Evolutionary conservation across 2,113 vertebrate species (phyloP), one percentile per base, ranked within the genome.

Genomic region (Guaruba guarouba): DNA sequence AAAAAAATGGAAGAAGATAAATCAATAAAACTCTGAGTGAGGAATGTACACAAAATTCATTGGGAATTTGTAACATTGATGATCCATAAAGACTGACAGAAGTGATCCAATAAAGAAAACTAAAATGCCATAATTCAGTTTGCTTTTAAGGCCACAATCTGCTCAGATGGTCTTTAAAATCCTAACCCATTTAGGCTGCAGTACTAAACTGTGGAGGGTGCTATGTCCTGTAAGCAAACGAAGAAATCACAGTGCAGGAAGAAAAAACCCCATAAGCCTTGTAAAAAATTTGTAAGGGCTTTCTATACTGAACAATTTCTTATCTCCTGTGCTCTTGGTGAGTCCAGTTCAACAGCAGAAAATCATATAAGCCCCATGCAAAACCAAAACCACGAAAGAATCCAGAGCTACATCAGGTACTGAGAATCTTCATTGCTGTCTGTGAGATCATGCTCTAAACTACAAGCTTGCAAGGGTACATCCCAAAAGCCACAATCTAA

Each of bases 401-500:
- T 48, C 35, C 41, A 41, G 64, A 88, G 41, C 37, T 76, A 44
- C 37, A 64, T 4, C 59, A 81, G 59, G 8, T 61, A 43, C 35
- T 22, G 2, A 35, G 14, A 83, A 23, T 10, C 63, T 55, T 83
- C 0, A 0, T 11, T 51, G 76, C 28, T 41, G 13, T 24, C 67
- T 67, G 12, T 35, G 44, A 82, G 80, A 59, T 39, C 24, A 29
- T 8, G 9, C 22, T 24, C 14, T 31, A 3, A 83, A 83, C 73
- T 11, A 69, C 39, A 23, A 37, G 59, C 48, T 64, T 73, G 63
- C 0, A 0, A 33, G 28, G 11, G 2, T 41, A 52, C 35, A 90
- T 67, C 66, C 44, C 14, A 8, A 91, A 74, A 75, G 46, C 17
- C 70, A 75, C 61, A 75, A 37, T 20, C 70, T 17, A 48, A 79